Base-by-base conservation (phyloP, 2,113 vertebrate genomes). In the Neopipo cinnamomea region DNA sequence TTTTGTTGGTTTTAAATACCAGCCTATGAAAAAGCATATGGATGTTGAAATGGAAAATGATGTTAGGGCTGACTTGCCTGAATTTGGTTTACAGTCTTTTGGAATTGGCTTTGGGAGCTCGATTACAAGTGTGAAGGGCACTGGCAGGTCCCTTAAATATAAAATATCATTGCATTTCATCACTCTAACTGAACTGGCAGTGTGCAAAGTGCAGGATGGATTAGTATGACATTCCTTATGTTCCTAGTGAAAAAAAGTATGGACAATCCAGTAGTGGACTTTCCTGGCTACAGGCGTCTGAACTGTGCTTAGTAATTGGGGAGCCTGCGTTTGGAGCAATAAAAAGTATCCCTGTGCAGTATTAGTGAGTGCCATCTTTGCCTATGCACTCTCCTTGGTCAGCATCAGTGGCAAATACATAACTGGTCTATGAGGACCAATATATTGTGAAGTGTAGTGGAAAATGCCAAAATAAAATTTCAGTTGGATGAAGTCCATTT, bases 401-500 rank as follows among this genome's bases (percentile, higher is more conserved):
- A 85, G 52, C 2, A 0, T 56, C 12, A 25, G 90, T 89, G 94
- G 92, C 95, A 86, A 96, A 94, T 96, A 82, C 93, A 86, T 97
- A 96, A 97, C 95, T 95, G 91, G 95, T 94, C 91, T 89, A 79
- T 46, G 53, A 97, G 97, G 97, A 95, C 94, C 90, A 95, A 95
- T 97, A 95, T 95, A 96, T 96, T 96, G 96, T 97, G 91, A 95
- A 97, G 95, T 97, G 87, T 94, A 97, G 95, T 95, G 96, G 94
- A 92, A 97, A 96, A 96, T 91, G 97, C 97, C 95, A 91, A 92
- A 88, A 94, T 63, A 85, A 85, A 90, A 65, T 31, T 88, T 92
- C 78, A 58, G 82, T 95, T 98, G 98, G 98, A 97, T 91, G 95
- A 62, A 94, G 94, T 85, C 79, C 96, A 91, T 91, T 97, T 95